Evolutionary conservation across 2,888 invertebrate genomes (phyloP), one percentile per base, ranked within the genome.

Genomic region (Phragmatobia fuliginosa): DNA sequence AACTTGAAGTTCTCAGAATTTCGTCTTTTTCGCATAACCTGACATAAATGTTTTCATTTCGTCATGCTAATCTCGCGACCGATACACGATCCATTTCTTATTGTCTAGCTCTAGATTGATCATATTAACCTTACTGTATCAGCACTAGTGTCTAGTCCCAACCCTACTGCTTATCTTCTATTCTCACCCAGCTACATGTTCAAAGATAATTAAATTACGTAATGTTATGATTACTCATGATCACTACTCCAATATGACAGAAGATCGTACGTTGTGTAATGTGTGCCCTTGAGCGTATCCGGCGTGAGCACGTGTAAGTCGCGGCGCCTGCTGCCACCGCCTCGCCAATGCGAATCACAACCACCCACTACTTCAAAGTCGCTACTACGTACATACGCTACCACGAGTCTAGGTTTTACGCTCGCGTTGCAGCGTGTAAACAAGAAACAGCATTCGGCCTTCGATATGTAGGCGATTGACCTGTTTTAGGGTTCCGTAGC

Each of bases 211-310:
- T n/a, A n/a, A 56, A 36, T 56, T 36, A 52, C 14, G 56, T 65
- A 10, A 56, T 36, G 56, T 28, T 18, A 52, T 32, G 52, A 64
- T 36, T 41, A 41, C 41, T 64, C 64, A 64, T 38, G 18, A 31
- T 28, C 49, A 49, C 49, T 56, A 38, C 61, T 62, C 11, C 67
- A 63, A 69, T 59, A 67, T 67, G 66, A 62, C 62, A 59, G 32
- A 32, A 52, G 7, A 64, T 64, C 45, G 49, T 72, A 79, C 77
- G 76, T 75, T 78, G 82, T 77, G 80, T 79, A 81, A 63, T 73
- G 76, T 82, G 80, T 81, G 79, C 87, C 92, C 91, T 92, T 92
- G 91, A 91, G 85, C 89, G 91, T 91, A 91, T 88, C 89, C 89
- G 88, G 71, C 71, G 78, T 49, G 21, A 36, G 49, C 52, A 16